Evolutionary conservation across 2,888 invertebrate genomes (phyloP), one percentile per base, ranked within the genome.

Genomic region (Itoplectis maculator): DNA sequence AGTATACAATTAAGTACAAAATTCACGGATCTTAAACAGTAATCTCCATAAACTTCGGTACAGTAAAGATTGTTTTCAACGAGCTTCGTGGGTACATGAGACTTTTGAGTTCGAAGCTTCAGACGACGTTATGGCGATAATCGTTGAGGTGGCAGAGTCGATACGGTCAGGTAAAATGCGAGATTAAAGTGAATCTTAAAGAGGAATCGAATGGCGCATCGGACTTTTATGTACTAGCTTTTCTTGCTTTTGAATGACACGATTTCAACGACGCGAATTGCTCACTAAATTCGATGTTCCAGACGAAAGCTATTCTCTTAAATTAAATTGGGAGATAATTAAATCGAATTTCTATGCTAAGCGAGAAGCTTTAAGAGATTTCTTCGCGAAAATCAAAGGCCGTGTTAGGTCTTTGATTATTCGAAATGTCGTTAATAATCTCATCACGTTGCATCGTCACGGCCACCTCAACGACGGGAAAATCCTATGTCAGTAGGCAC

Each of bases 1-100:
- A 61, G 49, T 77, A 51, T 76, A 81, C 66, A 72, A 70, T 82
- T 82, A 82, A 82, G 82, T 82, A 82, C 82, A 82, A 82, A 79
- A 82, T 79, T 82, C 45, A 68, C 51, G 51, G 66, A 66, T 70
- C 66, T 68, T 75, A 23, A 29, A 29, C n/a, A n/a, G 47, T n/a
- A 40, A 61, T 37, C 59, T 11, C 18, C 40, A 63, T 73, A 73
- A 79, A 45, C 23, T 65, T 65, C 23, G 51, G 35, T 76, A 37
- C 37, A 49, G 51, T 66, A 47, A 35, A 29, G 69, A 74, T 56
- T 69, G 15, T 81, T 74, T 15, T 51, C 49, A 76, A 49, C 40
- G 49, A 37, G 20, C 15, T 45, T 72, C 59, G 72, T 56, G 3
- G 20, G 40, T 11, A 15, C 15, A 59, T 15, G 35, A 68, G 47